Percentiles rank a stretch among this genome's conserved stretches.
phyloP scores from a whole-genome alignment of 2,113 vertebrate species.

The Pangasianodon gigas region DNA sequence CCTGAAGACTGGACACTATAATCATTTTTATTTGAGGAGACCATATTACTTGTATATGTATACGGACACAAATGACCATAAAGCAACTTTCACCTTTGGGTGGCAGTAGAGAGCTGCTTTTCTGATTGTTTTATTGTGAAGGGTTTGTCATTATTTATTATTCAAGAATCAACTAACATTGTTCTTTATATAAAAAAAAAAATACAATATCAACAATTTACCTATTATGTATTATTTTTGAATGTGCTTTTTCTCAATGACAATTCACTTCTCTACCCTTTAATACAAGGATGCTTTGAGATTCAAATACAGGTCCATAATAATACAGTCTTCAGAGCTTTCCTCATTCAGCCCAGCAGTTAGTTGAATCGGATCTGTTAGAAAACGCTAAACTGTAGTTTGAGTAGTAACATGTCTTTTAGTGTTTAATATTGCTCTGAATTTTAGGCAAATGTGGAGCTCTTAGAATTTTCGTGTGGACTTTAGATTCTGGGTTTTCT shows the following conservation, averaged over 20 bases:
- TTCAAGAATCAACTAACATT: neutral
- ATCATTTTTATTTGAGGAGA: neutral
- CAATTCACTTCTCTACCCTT: neutral
- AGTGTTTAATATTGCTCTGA: neutral
- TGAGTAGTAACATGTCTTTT: neutral
- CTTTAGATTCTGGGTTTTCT: neutral
- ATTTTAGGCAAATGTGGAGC: neutral
- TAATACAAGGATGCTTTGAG: neutral
- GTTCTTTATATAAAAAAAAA: neutral
- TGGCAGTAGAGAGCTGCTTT: constrained; percentile 42
- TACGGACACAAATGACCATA: neutral
- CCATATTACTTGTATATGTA: neutral
- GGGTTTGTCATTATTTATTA: neutral
- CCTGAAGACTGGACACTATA: neutral
- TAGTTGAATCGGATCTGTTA: neutral
- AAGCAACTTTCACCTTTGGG: constrained; percentile 22
- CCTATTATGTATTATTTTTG: neutral
- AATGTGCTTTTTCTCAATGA: neutral
- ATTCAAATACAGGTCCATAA: neutral
- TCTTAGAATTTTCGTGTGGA: too few species aligned
- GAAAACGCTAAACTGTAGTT: neutral
- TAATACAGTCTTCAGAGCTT: neutral
- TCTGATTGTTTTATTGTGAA: neutral
- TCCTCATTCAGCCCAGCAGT: neutral
- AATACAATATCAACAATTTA: neutral